Evolutionary conservation across 2,888 invertebrate species (phyloP).

Genomic region (Drosophila ezoana): DNA sequence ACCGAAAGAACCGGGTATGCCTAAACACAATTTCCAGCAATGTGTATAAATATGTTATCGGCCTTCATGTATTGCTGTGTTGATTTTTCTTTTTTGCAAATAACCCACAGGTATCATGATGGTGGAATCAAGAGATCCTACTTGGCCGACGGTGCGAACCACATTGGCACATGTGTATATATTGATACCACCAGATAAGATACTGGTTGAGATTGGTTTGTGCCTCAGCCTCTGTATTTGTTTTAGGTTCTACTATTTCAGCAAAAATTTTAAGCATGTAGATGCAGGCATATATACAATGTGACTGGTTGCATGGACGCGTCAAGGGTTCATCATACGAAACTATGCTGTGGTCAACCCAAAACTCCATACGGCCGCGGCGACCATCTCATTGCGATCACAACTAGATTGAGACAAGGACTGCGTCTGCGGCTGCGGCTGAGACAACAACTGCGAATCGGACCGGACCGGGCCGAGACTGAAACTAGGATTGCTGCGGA

Average conservation of each 20-base stretch:
- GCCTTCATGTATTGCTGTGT: no score
- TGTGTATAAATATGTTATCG: no score
- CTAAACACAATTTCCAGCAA: no score
- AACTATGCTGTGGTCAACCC: background rate
- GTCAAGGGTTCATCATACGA: background rate
- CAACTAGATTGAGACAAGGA: constrained; percentile 51
- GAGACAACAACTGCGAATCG: background rate
- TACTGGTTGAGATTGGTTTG: no score
- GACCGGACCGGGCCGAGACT: background rate
- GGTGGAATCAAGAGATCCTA: no score
- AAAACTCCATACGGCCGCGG: background rate
- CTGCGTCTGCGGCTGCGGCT: constrained; percentile 5
- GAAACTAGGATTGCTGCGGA: constrained; percentile 9
- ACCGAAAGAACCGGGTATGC: no score
- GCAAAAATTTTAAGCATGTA: background rate
- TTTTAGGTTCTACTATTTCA: background rate
- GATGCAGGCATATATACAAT: constrained; percentile 2
- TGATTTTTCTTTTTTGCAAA: no score
- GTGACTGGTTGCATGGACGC: background rate
- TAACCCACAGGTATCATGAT: no score
- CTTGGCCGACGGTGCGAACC: no score
- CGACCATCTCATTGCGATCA: constrained; percentile 28
- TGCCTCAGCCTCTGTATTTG: background rate
- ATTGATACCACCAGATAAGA: no score
- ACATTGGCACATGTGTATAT: no score